Evolutionary conservation across 2,113 vertebrate genomes (phyloP), one percentile per base, ranked within the genome.

Genomic region (Trematocara nigrifrons): DNA sequence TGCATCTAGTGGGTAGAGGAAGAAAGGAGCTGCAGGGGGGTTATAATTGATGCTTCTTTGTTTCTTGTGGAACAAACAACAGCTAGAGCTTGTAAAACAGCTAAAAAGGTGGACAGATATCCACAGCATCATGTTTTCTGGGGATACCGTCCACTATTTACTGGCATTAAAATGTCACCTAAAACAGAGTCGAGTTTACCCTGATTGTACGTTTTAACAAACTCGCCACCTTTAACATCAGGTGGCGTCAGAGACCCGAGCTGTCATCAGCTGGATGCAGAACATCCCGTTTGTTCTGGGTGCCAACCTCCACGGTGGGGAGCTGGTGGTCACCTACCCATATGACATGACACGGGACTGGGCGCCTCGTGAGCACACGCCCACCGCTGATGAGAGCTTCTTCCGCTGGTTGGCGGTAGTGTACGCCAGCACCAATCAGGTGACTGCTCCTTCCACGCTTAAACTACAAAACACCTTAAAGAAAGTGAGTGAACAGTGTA

Each of bases 371-470:
- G 94, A 98, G 76, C 93, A 92, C 92, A 96, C 96, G 0, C 95
- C 96, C 59, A 95, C 97, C 0, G 90, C 98, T 0, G 98, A 99
- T 77, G 97, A 99, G 0, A 97, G 97, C 53, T 97, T 99, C 92
- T 99, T 99, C 96, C 97, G 98, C 83, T 99, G 98, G 98, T 94
- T 99, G 4, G 97, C 97, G 76, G 97, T 97, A 16, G 97, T 96
- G 59, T 99, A 97, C 0, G 97, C 98, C 87, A 98, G 97, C 0
- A 97, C 98, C 42, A 98, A 99, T 69, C 89, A 91, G 94, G 94
- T 94, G 2, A 13, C 1, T 13, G 38, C 12, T 49, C 53, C 33
- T 42, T 16, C 12, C 11, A 51, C 6, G 3, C 0, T 18, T 26
- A 20, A 2, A 74, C 33, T 64, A 38, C 59, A 64, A 64, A 18